Evolutionary conservation across 2,113 vertebrate genomes (phyloP), one percentile per base, ranked within the genome.

Genomic region (Larimichthys crocea): DNA sequence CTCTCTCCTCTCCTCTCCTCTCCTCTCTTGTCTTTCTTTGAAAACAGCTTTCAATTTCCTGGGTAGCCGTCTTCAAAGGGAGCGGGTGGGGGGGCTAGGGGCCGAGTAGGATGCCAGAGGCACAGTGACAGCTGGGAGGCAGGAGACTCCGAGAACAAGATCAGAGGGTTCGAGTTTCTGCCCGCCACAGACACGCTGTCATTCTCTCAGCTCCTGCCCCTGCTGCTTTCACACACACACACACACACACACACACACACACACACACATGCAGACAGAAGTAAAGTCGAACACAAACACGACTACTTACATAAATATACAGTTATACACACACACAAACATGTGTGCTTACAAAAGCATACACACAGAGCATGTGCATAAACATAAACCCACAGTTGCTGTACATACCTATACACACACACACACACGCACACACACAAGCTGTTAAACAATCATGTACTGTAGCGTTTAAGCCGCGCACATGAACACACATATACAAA

Each of bases 11-110:
- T 73, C 68, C 70, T 75, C 46, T 29, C 87, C 80, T 75, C 83
- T 83, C 68, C 48, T 87, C 84, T 89, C 82, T 85, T 82, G 83
- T 84, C 74, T 91, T 91, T 92, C 90, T 94, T 93, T 92, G 91
- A 92, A 94, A 93, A 90, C 92, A 92, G 90, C 88, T 90, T 95
- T 95, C 94, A 93, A 94, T 95, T 95, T 95, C 94, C 95, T 94
- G 94, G 92, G 89, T 83, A 90, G 89, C 81, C 4, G 75, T 88
- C 92, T 92, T 93, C 93, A 94, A 94, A 94, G 91, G 56, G 73
- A 87, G 74, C 78, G 24, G 79, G 87, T 67, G 70, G 81, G 82
- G 79, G 79, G 83, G 80, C 22, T 31, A 69, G 88, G 49, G 75
- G 82, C 62, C 26, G 86, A 85, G 89, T 74, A 89, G 87, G 85